Conservation (phyloP, 2,113 vertebrate species). For the Aleadryas rufinucha region DNA sequence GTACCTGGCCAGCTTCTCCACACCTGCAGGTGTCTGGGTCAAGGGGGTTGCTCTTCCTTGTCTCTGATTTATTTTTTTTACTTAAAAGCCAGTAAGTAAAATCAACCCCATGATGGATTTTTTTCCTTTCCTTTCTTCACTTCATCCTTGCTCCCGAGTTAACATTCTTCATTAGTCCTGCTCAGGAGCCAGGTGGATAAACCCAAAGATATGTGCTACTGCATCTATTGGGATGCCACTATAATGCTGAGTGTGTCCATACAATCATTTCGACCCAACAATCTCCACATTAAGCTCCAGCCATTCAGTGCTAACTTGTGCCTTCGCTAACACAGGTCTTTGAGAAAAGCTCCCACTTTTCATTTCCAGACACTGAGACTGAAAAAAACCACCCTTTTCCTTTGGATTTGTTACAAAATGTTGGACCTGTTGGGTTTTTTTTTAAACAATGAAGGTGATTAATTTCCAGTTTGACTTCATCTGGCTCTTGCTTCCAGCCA, state of each 20-base stretch:
- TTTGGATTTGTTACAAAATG: background rate
- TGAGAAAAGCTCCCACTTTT: background rate
- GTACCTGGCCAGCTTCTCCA: background rate
- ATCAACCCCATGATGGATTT: background rate
- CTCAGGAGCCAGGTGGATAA: background rate
- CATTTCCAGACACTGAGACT: background rate
- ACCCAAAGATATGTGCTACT: background rate
- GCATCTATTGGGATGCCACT: background rate
- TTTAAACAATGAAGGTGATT: background rate
- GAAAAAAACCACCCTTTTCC: background rate
- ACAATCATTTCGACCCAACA: background rate
- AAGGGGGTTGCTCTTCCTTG: background rate
- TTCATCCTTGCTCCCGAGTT: background rate
- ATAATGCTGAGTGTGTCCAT: background rate
- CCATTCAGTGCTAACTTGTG: background rate
- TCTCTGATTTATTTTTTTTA: background rate
- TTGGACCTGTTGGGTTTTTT: background rate
- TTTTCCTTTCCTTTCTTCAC: background rate
- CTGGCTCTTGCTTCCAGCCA: conserved; percentile 1
- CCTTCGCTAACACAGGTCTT: background rate
- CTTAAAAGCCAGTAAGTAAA: background rate
- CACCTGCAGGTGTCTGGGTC: background rate
- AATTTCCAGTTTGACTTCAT: background rate
- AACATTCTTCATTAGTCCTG: background rate
- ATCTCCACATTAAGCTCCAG: background rate